Conservation (phyloP, 1,140 invertebrate species). For the Tetramorium alpestre region DNA sequence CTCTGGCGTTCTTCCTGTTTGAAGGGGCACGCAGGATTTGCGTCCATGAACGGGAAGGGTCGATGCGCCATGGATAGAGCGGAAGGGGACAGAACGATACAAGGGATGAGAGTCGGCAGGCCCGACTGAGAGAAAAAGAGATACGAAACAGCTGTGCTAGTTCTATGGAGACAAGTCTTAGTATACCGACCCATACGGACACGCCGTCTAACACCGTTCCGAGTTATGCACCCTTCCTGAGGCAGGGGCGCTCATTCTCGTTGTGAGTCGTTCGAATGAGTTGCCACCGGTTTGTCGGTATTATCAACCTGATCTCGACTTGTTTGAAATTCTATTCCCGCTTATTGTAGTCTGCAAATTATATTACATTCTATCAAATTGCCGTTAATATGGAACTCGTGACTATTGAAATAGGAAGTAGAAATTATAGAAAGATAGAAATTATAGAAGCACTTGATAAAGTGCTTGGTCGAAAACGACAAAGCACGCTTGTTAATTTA, state of each 20-base stretch:
- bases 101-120: slow-evolving; percentile 66
- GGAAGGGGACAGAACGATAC: slow-evolving; percentile 70
- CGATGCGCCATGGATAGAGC: slow-evolving; percentile 62
- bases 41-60: slow-evolving; percentile 60
- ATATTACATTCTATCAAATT: neutral
- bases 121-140: slow-evolving; percentile 71
- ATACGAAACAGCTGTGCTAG: slow-evolving; percentile 78
- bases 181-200: slow-evolving; percentile 73
- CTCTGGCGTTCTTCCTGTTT: slow-evolving; percentile 46
- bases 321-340: neutral
- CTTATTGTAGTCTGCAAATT: neutral
- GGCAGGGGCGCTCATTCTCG: slow-evolving; percentile 73
- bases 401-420: neutral
- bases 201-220: slow-evolving; percentile 63
- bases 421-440: neutral
- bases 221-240: slow-evolving; percentile 74
- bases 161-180: slow-evolving; percentile 77
- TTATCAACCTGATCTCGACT: neutral
- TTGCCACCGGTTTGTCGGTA: neutral
- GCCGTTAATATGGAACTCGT: neutral
- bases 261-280: neutral
- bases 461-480: neutral
- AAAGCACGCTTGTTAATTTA: neutral
- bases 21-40: slow-evolving; percentile 33
- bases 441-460: neutral